phyloP scores from a whole-genome alignment of 2,113 vertebrate species.

The Sinocyclocheilus anshuiensis region DNA sequence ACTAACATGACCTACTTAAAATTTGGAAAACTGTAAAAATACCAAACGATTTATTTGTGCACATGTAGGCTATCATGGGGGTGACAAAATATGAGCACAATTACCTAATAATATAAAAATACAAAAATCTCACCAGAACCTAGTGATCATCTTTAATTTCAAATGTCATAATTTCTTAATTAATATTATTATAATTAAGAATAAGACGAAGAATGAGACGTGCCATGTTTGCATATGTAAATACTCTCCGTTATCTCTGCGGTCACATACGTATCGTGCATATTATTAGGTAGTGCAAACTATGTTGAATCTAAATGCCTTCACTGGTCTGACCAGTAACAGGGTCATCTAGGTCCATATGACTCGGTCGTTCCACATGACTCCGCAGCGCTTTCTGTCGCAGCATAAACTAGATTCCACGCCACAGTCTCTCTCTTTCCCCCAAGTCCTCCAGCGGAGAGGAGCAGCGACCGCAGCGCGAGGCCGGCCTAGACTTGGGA shows the following conservation, averaged over 20 bases:
- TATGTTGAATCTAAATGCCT: background rate
- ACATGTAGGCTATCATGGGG: background rate
- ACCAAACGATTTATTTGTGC: no score
- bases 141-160: background rate
- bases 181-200: no score
- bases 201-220: background rate
- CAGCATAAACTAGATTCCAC: conserved; percentile 59
- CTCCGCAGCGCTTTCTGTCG: conserved; percentile 21
- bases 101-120: background rate
- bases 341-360: background rate
- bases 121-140: background rate
- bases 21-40: background rate
- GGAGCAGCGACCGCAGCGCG: conserved; percentile 44
- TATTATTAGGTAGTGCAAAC: background rate
- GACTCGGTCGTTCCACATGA: background rate
- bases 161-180: background rate
- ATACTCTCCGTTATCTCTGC: background rate
- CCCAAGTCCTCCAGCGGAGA: conserved; percentile 54
- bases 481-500: conserved; percentile 52
- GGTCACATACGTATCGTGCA: background rate
- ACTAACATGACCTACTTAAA: background rate
- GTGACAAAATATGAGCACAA: background rate
- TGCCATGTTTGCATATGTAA: background rate
- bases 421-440: conserved; percentile 61
- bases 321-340: background rate